These are phyloP conservation scores for Drosophila insularis DNA, from an alignment of 1,140 invertebrate genomes.

Conservation along the genomic window DNA sequence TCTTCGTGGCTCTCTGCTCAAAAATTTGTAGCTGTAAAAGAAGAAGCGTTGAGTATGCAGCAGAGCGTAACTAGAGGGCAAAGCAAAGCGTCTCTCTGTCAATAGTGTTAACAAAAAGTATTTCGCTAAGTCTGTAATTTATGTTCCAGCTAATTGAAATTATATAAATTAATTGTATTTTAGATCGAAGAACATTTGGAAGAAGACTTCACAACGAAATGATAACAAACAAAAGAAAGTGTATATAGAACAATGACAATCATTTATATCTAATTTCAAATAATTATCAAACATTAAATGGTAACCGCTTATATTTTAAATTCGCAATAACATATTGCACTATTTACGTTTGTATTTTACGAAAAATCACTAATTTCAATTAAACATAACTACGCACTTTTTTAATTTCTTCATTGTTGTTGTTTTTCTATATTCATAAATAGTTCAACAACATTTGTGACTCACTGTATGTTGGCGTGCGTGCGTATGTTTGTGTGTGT, in stretches of 20 bases:
- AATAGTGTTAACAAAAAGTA: constrained; percentile 23
- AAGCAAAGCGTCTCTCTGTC: constrained; percentile 17
- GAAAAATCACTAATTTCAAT: no score
- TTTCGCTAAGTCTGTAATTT: background rate
- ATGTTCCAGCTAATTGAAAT: no score
- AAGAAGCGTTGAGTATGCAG: constrained; percentile 51
- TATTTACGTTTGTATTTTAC: background rate
- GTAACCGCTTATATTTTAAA: no score
- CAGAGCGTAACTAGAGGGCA: constrained; percentile 51
- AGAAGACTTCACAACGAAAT: no score
- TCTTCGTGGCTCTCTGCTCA: constrained; percentile 27
- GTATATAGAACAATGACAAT: no score
- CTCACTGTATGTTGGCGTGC: constrained; percentile 21
- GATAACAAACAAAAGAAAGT: no score
- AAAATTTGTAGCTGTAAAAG: constrained; percentile 46
- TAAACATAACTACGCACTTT: background rate
- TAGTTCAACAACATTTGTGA: background rate
- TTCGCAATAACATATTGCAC: background rate
- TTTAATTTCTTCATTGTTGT: background rate
- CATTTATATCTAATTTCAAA: no score
- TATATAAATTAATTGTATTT: no score
- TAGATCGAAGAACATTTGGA: no score
- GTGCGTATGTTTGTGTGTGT: constrained; percentile 50
- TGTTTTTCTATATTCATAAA: background rate
- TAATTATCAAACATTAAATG: no score